Evolutionary conservation across 1,140 invertebrate genomes (phyloP).

Genomic region (Danaus plexippus): DNA sequence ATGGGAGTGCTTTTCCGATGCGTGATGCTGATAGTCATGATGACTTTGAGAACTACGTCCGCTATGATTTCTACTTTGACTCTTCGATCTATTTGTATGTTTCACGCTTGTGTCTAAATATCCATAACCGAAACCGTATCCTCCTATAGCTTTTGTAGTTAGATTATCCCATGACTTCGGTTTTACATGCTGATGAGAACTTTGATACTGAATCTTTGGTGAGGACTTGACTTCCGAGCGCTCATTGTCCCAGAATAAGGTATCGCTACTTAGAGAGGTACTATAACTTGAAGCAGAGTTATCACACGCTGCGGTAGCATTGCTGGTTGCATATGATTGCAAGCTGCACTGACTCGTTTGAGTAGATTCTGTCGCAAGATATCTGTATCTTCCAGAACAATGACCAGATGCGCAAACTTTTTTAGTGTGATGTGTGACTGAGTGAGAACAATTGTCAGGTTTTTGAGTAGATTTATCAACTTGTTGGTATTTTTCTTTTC

Average conservation of each 20-base stretch:
- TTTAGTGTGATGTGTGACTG: conserved; percentile 34
- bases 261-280: conserved; percentile 87
- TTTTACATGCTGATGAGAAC: conserved; percentile 74
- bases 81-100: conserved; percentile 71
- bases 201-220: conserved; percentile 68
- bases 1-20: conserved; percentile 63
- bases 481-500: conserved; percentile 66
- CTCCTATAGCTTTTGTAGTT: conserved; percentile 85
- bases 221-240: conserved; percentile 54
- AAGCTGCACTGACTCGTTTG: conserved; percentile 83
- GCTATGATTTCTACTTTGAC: conserved; percentile 58
- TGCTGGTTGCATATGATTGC: conserved; percentile 84
- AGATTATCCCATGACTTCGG: conserved; percentile 92
- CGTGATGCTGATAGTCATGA: conserved; percentile 64
- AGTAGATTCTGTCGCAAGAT: conserved; percentile 73
- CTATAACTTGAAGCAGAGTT: conserved; percentile 84
- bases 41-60: conserved; percentile 65
- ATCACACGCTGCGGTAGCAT: conserved; percentile 72
- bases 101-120: conserved; percentile 79
- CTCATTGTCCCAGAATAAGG: conserved; percentile 82
- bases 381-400: conserved; percentile 55
- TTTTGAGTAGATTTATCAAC: conserved; percentile 63
- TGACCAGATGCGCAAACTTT: conserved; percentile 55
- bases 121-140: conserved; percentile 88
- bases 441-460: conserved; percentile 46